A percentile compares a stretch with the other conserved stretches of the same genome.
Evolutionary conservation across 2,888 invertebrate species (phyloP).

Genomic region (Linnaemya tessellans): DNA sequence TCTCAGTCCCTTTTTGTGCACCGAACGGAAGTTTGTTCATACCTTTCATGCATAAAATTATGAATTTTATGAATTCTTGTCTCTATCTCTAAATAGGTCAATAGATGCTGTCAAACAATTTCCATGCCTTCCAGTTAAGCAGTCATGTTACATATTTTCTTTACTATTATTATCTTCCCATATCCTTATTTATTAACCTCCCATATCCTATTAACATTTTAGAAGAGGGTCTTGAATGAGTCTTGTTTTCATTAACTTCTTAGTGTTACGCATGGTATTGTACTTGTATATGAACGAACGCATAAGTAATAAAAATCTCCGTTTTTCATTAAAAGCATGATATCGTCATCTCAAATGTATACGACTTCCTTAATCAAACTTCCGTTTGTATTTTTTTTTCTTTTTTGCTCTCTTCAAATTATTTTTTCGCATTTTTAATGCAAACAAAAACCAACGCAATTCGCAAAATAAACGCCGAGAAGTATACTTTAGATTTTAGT

Average conservation of each 20-base stretch:
- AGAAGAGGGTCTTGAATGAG: not conserved
- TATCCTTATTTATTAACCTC: not conserved
- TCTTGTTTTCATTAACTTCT: conserved; percentile 33
- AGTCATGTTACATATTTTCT: not conserved
- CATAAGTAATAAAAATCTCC: conserved; percentile 67
- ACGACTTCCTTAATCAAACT: conserved; percentile 66
- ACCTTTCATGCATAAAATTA: too few species aligned
- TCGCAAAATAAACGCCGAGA: not conserved
- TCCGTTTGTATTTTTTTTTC: conserved; percentile 40
- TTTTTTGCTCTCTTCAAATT: conserved; percentile 2
- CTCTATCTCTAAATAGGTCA: not conserved
- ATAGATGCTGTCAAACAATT: too few species aligned
- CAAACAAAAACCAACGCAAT: not conserved
- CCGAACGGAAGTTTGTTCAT: too few species aligned
- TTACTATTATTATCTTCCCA: not conserved
- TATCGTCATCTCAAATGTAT: conserved; percentile 61
- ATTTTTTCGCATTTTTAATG: conserved; percentile 13
- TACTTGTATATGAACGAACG: conserved; percentile 42
- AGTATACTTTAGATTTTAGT: conserved; percentile 12
- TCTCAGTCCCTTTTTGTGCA: too few species aligned
- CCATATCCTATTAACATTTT: not conserved
- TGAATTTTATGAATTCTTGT: not conserved
- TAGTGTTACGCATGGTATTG: conserved; percentile 32
- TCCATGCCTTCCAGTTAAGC: too few species aligned
- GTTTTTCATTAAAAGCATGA: conserved; percentile 68